These are phyloP conservation scores for Heterotilapia buettikoferi DNA, from an alignment of 2,113 vertebrate species.

Conservation along the genomic window DNA sequence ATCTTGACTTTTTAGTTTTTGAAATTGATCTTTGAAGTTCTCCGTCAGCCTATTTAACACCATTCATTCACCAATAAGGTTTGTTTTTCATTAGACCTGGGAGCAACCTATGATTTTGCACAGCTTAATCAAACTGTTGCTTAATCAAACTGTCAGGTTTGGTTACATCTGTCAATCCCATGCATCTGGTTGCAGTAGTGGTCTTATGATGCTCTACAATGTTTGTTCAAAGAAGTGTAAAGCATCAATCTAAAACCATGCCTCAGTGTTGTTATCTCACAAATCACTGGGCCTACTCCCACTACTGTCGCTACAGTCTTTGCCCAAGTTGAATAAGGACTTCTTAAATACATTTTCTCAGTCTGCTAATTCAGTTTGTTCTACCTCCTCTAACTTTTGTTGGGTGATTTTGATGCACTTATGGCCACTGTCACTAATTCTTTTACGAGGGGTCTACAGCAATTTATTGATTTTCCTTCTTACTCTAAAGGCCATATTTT, in stretches of 20 bases:
- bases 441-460: not conserved
- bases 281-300: not conserved
- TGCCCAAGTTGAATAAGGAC: not conserved
- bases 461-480: not conserved
- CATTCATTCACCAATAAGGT: not conserved
- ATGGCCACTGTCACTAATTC: rapidly evolving
- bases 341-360: not conserved
- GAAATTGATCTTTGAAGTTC: not conserved
- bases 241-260: not conserved
- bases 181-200: rapidly evolving
- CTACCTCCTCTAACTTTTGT: not conserved
- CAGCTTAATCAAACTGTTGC: not conserved
- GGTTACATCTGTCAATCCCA: not conserved
- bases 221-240: not conserved
- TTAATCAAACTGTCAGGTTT: not conserved
- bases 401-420: not conserved
- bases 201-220: not conserved
- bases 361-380: not conserved
- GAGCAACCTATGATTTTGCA: not conserved
- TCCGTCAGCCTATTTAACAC: not conserved
- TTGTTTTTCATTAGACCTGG: not conserved
- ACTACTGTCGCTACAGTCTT: not conserved
- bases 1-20: not conserved
- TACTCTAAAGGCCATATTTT: not conserved
- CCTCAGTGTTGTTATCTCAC: not conserved